Percentiles rank a stretch among this genome's conserved stretches.
Evolutionary conservation across 2,888 invertebrate genomes (phyloP).

Genomic region (Steromphala cineraria): DNA sequence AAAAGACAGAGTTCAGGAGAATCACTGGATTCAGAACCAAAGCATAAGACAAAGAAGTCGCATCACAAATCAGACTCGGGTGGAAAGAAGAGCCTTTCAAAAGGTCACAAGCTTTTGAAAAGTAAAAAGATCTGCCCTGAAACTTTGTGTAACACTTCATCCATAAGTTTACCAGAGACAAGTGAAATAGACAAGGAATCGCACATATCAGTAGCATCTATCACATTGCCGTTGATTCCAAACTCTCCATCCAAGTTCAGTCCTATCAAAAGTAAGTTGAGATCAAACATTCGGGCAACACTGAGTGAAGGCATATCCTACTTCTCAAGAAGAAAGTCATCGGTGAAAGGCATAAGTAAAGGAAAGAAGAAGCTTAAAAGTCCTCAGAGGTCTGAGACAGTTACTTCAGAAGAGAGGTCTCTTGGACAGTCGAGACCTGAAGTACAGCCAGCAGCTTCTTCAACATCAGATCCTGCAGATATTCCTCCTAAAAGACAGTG

Average conservation of each 20-base stretch:
- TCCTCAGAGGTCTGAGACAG: not conserved
- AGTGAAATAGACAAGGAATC: not conserved
- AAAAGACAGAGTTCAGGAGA: not conserved
- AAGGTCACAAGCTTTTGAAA: constrained; percentile 21
- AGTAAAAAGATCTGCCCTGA: constrained; percentile 8
- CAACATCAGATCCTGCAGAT: not conserved
- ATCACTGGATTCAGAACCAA: not conserved
- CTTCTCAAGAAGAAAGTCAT: constrained; percentile 23
- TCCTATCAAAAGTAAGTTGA: constrained; percentile 38
- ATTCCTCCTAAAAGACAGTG: constrained; percentile 3
- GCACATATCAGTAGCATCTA: not conserved
- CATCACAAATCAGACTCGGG: not conserved
- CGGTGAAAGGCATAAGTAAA: constrained; percentile 21
- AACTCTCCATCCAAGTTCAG: not conserved
- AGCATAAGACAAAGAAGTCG: not conserved
- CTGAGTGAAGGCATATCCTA: constrained; percentile 42
- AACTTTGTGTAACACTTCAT: not conserved
- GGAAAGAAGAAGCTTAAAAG: constrained; percentile 2
- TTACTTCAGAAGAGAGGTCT: not conserved
- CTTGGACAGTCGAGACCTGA: not conserved
- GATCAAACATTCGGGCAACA: constrained; percentile 41
- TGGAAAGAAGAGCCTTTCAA: not conserved
- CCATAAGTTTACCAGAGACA: not conserved
- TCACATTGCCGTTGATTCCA: not conserved
- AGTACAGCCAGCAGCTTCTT: not conserved